Evolutionary conservation across 2,797 vertebrate genomes (phyloP).

Genomic region (Phataginus tetradactyla): DNA sequence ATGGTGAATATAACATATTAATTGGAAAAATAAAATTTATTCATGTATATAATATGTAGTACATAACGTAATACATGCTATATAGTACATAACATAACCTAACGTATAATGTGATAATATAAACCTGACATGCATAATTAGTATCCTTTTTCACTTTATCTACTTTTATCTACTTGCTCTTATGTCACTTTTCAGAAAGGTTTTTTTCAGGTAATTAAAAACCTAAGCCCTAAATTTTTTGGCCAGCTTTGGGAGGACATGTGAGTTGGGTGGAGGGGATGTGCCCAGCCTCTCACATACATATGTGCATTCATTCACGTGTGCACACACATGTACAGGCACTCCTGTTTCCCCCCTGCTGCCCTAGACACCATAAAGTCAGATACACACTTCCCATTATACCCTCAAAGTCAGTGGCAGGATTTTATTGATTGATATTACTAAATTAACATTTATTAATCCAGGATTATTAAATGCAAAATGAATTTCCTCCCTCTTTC

Average conservation of each 20-base stretch:
- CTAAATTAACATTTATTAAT: neutral
- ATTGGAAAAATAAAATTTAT: neutral
- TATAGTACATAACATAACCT: neutral
- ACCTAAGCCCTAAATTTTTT: neutral
- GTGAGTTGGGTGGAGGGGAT: neutral
- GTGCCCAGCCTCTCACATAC: rapidly evolving
- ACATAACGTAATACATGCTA: neutral
- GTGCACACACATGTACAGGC: rapidly evolving
- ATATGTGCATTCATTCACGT: rapidly evolving
- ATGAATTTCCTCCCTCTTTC: neutral
- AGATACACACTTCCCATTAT: neutral
- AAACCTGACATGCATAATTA: neutral
- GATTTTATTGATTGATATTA: slow-evolving; percentile 19
- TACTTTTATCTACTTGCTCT: slow-evolving; percentile 6
- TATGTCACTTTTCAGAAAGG: neutral
- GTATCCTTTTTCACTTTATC: neutral
- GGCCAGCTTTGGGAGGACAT: neutral
- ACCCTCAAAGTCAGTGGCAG: neutral
- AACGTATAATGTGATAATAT: neutral
- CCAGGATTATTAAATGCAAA: neutral
- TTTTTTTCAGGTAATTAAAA: neutral
- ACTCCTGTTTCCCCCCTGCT: neutral
- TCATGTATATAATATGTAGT: no score
- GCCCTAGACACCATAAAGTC: neutral
- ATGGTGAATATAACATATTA: neutral